Evolutionary conservation across 30 jellyfish, hydroid and myxozoan genomes (phyloP).

Genomic region (Catostylus mosaicus): DNA sequence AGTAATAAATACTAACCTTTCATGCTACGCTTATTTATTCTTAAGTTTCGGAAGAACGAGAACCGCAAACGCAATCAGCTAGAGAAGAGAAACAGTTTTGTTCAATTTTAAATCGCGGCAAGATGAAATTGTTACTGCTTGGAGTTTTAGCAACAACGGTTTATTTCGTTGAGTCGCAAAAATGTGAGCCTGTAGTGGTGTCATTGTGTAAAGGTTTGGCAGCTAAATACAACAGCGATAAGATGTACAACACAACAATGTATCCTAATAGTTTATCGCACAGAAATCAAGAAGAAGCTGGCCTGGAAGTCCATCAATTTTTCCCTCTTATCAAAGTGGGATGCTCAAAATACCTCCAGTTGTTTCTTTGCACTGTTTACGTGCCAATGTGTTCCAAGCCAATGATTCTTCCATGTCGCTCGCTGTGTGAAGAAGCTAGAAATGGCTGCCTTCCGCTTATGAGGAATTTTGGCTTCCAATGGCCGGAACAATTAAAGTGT

Average conservation of each 20-base stretch:
- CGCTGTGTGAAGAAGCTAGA: slow-evolving; percentile 75
- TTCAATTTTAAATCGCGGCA: neutral
- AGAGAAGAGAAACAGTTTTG: too few relatives aligned
- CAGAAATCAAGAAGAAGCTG: slow-evolving; percentile 89
- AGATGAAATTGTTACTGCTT: neutral
- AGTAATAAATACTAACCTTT: too few relatives aligned
- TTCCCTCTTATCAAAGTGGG: slow-evolving; percentile 71
- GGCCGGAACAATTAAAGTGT: slow-evolving; percentile 85
- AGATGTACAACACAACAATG: slow-evolving; percentile 79
- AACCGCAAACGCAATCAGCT: too few relatives aligned
- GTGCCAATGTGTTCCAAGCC: slow-evolving; percentile 77
- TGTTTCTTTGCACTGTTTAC: slow-evolving; percentile 80
- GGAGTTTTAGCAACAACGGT: neutral
- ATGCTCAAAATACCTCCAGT: slow-evolving; percentile 72
- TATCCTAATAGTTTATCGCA: slow-evolving; percentile 79
- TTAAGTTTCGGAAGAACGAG: too few relatives aligned
- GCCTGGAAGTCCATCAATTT: slow-evolving; percentile 70
- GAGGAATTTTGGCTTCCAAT: slow-evolving; percentile 66
- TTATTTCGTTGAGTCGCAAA: neutral
- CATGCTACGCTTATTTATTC: too few relatives aligned
- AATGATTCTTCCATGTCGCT: slow-evolving; percentile 79
- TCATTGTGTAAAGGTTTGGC: slow-evolving; percentile 39
- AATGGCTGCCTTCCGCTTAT: slow-evolving; percentile 68
- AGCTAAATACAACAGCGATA: neutral
- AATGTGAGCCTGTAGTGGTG: slow-evolving; percentile 33